Evolutionary conservation across 2,797 vertebrate species (phyloP).

Genomic region (Falco concolor): DNA sequence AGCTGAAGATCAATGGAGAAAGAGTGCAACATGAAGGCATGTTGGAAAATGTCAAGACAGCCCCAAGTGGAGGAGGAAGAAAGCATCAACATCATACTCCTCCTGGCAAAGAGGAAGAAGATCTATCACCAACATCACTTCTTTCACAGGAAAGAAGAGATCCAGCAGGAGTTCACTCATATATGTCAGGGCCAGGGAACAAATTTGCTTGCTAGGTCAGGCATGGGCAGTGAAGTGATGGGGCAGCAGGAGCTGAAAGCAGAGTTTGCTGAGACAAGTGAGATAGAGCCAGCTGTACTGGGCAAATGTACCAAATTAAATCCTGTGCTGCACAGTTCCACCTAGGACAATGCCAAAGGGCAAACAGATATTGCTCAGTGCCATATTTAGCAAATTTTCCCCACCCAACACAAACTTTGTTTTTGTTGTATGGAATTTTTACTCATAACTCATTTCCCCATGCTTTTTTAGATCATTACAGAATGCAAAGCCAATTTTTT

Average conservation of each 20-base stretch:
- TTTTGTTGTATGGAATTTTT: background rate
- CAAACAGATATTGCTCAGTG: background rate
- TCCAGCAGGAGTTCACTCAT: background rate
- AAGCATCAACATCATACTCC: background rate
- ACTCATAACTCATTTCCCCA: background rate
- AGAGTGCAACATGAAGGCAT: background rate
- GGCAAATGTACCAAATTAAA: background rate
- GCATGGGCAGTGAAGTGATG: background rate
- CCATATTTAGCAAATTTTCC: background rate
- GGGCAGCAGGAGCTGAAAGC: background rate
- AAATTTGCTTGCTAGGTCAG: background rate
- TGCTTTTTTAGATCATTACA: background rate
- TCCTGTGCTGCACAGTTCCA: background rate
- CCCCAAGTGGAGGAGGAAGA: background rate
- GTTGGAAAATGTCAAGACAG: background rate
- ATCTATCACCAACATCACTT: background rate
- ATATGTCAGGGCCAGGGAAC: background rate
- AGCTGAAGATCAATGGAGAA: background rate
- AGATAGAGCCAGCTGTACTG: background rate
- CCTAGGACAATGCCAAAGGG: background rate
- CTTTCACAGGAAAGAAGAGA: background rate
- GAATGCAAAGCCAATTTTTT: accelerated
- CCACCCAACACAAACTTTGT: background rate
- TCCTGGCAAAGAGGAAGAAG: background rate
- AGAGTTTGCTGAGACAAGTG: background rate